phyloP scores from a whole-genome alignment of 2,797 vertebrate species.

The Sternarchorhynchus goeldii region DNA sequence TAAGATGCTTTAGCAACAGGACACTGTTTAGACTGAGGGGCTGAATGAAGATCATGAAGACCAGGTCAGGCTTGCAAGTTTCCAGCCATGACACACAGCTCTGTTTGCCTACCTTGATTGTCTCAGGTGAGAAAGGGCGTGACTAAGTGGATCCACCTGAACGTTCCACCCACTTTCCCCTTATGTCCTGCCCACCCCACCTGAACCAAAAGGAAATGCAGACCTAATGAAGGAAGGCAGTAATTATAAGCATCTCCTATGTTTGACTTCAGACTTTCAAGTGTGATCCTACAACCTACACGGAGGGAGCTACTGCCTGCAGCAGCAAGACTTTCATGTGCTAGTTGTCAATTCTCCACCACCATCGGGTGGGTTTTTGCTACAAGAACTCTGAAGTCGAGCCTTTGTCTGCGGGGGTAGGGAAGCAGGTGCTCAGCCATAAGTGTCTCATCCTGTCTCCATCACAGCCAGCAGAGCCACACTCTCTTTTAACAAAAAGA shows the following conservation, averaged over 20 bases:
- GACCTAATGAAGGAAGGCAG: neutral
- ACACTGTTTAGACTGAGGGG: neutral
- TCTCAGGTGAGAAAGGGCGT: constrained; percentile 66
- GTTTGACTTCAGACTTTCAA: constrained; percentile 23
- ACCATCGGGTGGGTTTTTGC: constrained; percentile 20
- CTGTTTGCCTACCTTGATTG: constrained; percentile 55
- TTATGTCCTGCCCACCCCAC: constrained; percentile 15
- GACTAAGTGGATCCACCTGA: constrained; percentile 65
- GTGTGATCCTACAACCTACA: neutral
- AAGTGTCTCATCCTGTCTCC: constrained; percentile 59
- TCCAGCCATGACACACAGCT: constrained; percentile 38
- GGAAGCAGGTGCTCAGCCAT: constrained; percentile 19
- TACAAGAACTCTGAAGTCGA: constrained; percentile 31
- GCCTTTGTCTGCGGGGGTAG: constrained; percentile 17
- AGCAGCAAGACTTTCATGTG: constrained; percentile 15
- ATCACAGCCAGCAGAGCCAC: neutral
- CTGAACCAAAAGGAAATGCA: no score
- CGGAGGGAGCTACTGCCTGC: neutral
- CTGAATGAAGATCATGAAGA: constrained; percentile 10
- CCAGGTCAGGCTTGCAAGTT: constrained; percentile 6
- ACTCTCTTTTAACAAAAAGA: constrained; percentile 21
- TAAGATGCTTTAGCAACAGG: constrained; percentile 17
- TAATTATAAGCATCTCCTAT: neutral
- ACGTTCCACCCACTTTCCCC: constrained; percentile 45
- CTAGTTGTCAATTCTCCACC: constrained; percentile 12